phyloP scores from a whole-genome alignment of 2,113 vertebrate species.

The Alexandromys fortis region DNA sequence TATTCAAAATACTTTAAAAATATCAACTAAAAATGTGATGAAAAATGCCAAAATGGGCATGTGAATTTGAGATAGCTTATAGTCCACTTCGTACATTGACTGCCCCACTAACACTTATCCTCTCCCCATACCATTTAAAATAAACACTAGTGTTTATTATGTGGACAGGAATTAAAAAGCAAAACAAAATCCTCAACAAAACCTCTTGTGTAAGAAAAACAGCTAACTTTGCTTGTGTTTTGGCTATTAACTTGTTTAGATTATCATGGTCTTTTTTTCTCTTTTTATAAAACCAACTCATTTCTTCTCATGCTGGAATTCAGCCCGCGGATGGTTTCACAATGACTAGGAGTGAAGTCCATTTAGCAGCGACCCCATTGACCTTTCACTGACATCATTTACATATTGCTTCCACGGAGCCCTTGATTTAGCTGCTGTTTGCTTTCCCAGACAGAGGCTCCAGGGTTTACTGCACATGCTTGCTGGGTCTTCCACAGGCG shows the following conservation, averaged over 20 bases:
- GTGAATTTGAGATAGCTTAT: conserved; percentile 72
- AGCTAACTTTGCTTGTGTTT: conserved; percentile 75
- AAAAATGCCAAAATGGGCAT: conserved; percentile 57
- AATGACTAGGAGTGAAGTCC: conserved; percentile 78
- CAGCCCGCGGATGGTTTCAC: conserved; percentile 72
- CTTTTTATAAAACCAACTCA: conserved; percentile 80
- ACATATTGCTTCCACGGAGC: conserved; percentile 83
- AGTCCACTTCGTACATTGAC: conserved; percentile 23
- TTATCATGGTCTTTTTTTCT: conserved; percentile 74
- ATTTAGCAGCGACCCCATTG: conserved; percentile 79
- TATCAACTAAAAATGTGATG: conserved; percentile 72
- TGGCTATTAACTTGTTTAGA: conserved; percentile 83
- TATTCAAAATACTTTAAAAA: conserved; percentile 23
- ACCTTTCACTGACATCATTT: conserved; percentile 82
- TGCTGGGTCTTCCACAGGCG: conserved; percentile 71
- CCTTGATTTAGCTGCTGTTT: conserved; percentile 74
- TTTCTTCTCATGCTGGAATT: conserved; percentile 81
- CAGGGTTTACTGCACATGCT: conserved; percentile 70
- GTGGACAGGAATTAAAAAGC: conserved; percentile 22
- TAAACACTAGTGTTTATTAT: conserved; percentile 74
- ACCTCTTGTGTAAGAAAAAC: conserved; percentile 72
- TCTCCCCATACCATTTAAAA: conserved; percentile 76
- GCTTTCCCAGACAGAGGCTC: conserved; percentile 74
- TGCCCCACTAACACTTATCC: conserved; percentile 58
- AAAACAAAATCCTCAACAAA: conserved; percentile 53